These are phyloP conservation scores for Brienomyrus longianalis DNA, from an alignment of 2,113 vertebrate species.

Conservation along the genomic window DNA sequence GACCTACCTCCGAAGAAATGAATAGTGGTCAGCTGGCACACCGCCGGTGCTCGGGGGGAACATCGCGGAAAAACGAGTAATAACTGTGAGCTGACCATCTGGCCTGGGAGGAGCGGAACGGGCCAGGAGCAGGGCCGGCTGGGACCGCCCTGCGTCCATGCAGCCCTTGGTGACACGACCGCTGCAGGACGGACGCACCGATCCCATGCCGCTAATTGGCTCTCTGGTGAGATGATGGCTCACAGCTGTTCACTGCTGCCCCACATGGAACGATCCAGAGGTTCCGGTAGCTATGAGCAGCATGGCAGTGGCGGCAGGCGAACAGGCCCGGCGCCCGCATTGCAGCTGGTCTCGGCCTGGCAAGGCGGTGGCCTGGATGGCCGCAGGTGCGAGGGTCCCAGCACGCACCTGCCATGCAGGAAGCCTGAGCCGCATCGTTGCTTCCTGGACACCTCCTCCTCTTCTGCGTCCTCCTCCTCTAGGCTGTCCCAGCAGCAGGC, in stretches of 20 bases:
- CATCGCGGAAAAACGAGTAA: neutral
- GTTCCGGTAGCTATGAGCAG: slow-evolving; percentile 6
- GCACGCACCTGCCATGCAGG: slow-evolving; percentile 70
- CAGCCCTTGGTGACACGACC: neutral
- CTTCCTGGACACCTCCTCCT: slow-evolving; percentile 70
- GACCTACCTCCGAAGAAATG: neutral
- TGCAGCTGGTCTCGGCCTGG: slow-evolving; percentile 54
- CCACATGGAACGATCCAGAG: slow-evolving; percentile 27
- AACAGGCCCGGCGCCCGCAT: slow-evolving; percentile 52
- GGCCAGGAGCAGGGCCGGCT: neutral
- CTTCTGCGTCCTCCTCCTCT: slow-evolving; percentile 53
- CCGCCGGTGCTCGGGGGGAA: neutral
- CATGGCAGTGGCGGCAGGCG: slow-evolving; percentile 57
- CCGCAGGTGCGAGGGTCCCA: slow-evolving; percentile 64
- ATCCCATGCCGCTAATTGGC: neutral
- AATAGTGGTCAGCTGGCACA: neutral
- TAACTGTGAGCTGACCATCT: neutral
- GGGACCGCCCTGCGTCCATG: neutral
- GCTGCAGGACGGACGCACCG: neutral
- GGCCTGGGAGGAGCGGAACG: neutral
- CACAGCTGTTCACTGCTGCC: slow-evolving; percentile 38
- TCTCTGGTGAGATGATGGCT: neutral
- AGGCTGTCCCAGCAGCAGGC: slow-evolving; percentile 46
- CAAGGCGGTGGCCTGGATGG: slow-evolving; percentile 39
- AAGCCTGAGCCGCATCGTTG: slow-evolving; percentile 56